Percentiles rank a stretch among this genome's conserved stretches.
Conservation (phyloP, 1,140 invertebrate species). For the Drosophila tropicalis region DNA sequence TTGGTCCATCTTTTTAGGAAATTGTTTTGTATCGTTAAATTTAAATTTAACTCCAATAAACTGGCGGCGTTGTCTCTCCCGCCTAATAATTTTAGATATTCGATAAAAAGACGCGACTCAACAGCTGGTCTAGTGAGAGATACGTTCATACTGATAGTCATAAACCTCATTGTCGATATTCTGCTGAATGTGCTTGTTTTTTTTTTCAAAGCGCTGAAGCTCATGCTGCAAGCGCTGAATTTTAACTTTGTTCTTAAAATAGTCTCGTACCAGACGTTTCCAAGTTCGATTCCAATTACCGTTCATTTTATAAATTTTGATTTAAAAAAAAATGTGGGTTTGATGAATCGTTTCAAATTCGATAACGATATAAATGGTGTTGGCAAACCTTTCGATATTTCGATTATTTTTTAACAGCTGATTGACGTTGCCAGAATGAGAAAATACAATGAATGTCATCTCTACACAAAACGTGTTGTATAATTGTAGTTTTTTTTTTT, state of each 20-base stretch:
- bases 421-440: not conserved
- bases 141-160: too few species aligned
- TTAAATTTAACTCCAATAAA: too few species aligned
- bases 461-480: slow-evolving; percentile 21
- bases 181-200: not conserved
- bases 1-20: too few species aligned
- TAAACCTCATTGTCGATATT: not conserved
- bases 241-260: not conserved
- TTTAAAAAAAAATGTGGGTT: not conserved
- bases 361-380: too few species aligned
- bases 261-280: not conserved
- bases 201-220: not conserved
- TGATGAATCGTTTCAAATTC: not conserved
- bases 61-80: not conserved
- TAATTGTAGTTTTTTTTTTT: slow-evolving; percentile 27
- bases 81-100: not conserved
- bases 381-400: not conserved
- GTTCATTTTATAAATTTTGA: slow-evolving; percentile 11
- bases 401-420: slow-evolving; percentile 27
- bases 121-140: not conserved
- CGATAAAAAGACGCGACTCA: not conserved
- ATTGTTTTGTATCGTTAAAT: too few species aligned
- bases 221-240: not conserved
- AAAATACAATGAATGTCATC: too few species aligned
- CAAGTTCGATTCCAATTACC: not conserved